Evolutionary conservation across 2,797 vertebrate genomes (phyloP), one percentile per base, ranked within the genome.

Genomic region (Diplodus sargus): DNA sequence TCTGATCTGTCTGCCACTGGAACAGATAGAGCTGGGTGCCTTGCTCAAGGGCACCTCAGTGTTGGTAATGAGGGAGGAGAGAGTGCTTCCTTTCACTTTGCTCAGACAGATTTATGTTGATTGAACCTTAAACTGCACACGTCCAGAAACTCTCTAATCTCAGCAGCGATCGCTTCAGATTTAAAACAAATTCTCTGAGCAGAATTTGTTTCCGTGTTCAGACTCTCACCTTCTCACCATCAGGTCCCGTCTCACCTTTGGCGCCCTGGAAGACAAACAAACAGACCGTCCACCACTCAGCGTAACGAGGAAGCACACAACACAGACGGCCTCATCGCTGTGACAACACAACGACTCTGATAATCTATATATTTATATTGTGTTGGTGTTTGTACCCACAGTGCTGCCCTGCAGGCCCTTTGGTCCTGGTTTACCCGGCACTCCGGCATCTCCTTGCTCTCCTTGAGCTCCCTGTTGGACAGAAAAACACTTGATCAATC

Each of bases 211-310:
- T 17, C 12, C 23, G 8, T 5, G 23, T 25, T 3, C 25, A 22
- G 48, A n/a, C 3, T 39, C 4, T 91, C 90, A 96, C 96, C 93
- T 87, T 91, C 6, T 85, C 88, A 6, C 96, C 95, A 20, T 96
- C 94, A 39, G 92, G 67, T 74, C 96, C 96, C 0, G 86, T 90
- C 79, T 96, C 95, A 14, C 96, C 95, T 93, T 95, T 95, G 61
- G 91, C 57, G 3, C 95, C 95, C 96, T 97, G 34, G 20, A 87
- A 28, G 42, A 83, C 53, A 25, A 56, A 54, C 9, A 74, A 18
- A 15, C 23, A 20, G 39, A 39, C 39, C 39, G 0, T 9, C 20
- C 17, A 25, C 43, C 43, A 82, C 15, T 62, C 2, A 34, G 8
- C 39, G 48, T 42, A 42, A 15, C 0, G 56, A 23, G n/a, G 34